A percentile compares a stretch with the other conserved stretches of the same genome.
phyloP scores from a whole-genome alignment of 2,888 invertebrate genomes.

The Trichacis sp. region DNA sequence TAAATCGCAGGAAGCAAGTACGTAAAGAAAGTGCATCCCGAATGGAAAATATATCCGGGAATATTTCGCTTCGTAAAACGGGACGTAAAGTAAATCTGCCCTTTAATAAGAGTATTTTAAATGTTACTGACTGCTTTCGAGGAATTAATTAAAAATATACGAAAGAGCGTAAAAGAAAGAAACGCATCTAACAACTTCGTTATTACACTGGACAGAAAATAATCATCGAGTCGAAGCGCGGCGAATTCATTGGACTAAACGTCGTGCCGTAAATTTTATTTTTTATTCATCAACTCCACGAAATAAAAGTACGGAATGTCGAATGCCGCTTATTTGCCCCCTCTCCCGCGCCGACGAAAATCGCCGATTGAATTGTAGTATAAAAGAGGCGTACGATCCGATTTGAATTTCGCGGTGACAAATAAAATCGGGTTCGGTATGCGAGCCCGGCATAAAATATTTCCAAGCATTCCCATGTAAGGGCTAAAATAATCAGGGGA shows the following conservation, averaged over 20 bases:
- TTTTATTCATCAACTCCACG: conserved; percentile 21
- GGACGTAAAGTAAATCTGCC: background rate
- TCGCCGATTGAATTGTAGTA: conserved; percentile 25
- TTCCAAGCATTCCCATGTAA: conserved; percentile 9
- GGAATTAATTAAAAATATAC: conserved; percentile 29
- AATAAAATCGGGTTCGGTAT: conserved; percentile 20
- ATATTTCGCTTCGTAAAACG: background rate
- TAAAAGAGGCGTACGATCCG: conserved; percentile 3
- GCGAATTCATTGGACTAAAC: conserved; percentile 18
- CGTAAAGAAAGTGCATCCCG: too few relatives aligned
- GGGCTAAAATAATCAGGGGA: conserved; percentile 9
- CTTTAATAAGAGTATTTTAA: conserved; percentile 27
- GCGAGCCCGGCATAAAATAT: conserved; percentile 22
- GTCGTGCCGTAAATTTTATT: conserved; percentile 25
- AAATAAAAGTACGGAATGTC: conserved; percentile 34
- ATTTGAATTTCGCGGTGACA: conserved; percentile 13
- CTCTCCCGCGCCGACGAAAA: background rate
- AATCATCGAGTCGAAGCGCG: conserved; percentile 27
- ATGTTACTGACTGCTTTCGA: conserved; percentile 25
- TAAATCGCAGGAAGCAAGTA: too few relatives aligned
- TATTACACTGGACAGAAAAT: conserved; percentile 28
- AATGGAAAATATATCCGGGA: too few relatives aligned
- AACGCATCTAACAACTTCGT: conserved; percentile 22
- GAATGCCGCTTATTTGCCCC: conserved; percentile 4
- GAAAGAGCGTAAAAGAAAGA: conserved; percentile 20